These are phyloP conservation scores for Eristalis pertinax DNA, from an alignment of 2,888 invertebrate species.

Conservation along the genomic window DNA sequence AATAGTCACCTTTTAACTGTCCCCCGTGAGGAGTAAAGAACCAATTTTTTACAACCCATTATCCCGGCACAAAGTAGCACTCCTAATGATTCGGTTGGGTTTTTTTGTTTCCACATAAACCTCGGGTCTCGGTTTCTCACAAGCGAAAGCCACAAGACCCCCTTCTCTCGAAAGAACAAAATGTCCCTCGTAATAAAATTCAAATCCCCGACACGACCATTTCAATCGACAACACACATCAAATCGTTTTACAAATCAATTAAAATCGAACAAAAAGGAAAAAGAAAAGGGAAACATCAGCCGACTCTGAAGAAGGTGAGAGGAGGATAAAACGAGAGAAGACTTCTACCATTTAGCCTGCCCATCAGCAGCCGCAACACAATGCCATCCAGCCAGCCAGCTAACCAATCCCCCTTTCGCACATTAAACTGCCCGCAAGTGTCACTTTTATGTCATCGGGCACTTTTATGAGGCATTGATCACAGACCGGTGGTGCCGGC, in stretches of 20 bases:
- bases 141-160: not conserved
- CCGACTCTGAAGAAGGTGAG: not conserved
- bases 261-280: constrained; percentile 14
- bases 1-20: not conserved
- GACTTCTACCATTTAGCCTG: constrained; percentile 27
- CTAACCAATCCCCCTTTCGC: constrained; percentile 61
- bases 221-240: not conserved
- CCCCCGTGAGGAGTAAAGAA: too few relatives aligned
- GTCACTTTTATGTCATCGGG: constrained; percentile 70
- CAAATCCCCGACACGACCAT: constrained; percentile 1
- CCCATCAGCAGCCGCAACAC: constrained; percentile 32
- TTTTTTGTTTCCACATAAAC: not conserved
- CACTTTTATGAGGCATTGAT: constrained; percentile 66
- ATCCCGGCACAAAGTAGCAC: constrained; percentile 50
- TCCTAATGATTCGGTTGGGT: not conserved
- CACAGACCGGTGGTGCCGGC: not conserved
- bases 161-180: constrained; percentile 18
- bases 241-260: constrained; percentile 54
- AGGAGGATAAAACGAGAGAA: not conserved
- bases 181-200: constrained; percentile 40
- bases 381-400: too few relatives aligned
- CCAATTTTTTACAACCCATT: constrained; percentile 29
- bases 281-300: not conserved
- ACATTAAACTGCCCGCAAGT: constrained; percentile 64
- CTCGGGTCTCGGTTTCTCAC: constrained; percentile 15